These are phyloP conservation scores for Polypterus bichir DNA, from an alignment of 2,113 vertebrate genomes.

Conservation along the genomic window DNA sequence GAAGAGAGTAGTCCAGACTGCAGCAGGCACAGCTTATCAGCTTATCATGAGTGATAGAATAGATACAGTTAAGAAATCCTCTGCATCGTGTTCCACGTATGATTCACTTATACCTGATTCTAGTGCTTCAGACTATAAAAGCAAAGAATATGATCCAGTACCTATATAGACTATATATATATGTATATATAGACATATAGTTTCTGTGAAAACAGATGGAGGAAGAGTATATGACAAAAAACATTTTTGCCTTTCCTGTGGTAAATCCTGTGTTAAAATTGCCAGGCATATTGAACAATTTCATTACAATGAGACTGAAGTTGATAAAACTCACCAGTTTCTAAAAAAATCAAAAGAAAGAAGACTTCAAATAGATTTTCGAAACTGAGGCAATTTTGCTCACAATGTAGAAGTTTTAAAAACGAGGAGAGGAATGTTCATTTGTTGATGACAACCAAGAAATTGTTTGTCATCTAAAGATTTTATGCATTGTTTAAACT, in stretches of 20 bases:
- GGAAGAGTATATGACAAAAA: slow-evolving; percentile 13
- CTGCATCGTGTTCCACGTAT: background rate
- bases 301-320: slow-evolving; percentile 7
- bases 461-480: slow-evolving; percentile 2
- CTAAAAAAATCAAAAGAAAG: slow-evolving; percentile 15
- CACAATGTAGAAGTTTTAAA: slow-evolving; percentile 15
- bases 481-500: slow-evolving; percentile 13
- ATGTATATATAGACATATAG: no score
- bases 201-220: slow-evolving; percentile 7
- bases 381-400: slow-evolving; percentile 13
- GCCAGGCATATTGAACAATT: background rate
- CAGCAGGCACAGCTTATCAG: background rate
- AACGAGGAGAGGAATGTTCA: slow-evolving; percentile 5
- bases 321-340: slow-evolving; percentile 6
- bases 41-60: background rate
- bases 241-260: slow-evolving; percentile 10
- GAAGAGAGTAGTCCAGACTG: background rate
- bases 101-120: background rate
- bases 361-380: slow-evolving; percentile 10
- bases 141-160: background rate
- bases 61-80: background rate
- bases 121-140: background rate
- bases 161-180: background rate
- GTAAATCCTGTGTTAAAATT: slow-evolving; percentile 10
- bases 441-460: slow-evolving; percentile 13